Conservation (phyloP, 2,113 vertebrate species). For the Antechinus flavipes region DNA sequence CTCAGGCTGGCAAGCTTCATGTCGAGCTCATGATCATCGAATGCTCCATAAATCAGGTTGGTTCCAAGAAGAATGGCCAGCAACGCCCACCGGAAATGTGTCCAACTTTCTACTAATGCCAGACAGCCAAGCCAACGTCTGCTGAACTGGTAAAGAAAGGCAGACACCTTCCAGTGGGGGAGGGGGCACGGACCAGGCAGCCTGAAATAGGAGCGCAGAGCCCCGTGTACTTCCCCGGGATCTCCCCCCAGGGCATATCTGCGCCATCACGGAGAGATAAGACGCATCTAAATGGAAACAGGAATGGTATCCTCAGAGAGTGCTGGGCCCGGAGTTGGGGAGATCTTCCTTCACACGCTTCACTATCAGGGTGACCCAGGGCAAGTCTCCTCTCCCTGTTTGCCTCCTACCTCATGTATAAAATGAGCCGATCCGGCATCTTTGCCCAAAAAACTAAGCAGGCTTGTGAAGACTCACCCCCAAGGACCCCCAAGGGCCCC, state of each 20-base stretch:
- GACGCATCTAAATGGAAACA: not conserved
- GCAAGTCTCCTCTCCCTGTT: not conserved
- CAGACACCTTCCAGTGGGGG: not conserved
- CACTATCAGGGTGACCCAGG: not conserved
- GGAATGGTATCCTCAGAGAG: not conserved
- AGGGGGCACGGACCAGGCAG: not conserved
- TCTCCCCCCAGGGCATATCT: not conserved
- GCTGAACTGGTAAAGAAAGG: too few species aligned
- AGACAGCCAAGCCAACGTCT: too few species aligned
- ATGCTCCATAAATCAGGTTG: too few species aligned
- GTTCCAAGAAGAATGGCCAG: too few species aligned
- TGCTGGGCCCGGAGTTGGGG: not conserved
- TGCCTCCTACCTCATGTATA: not conserved
- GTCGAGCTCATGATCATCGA: too few species aligned
- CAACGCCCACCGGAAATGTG: too few species aligned
- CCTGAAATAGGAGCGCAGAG: too few species aligned
- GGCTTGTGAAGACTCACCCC: not conserved
- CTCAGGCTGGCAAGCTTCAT: too few species aligned
- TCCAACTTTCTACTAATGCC: too few species aligned
- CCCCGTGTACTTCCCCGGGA: too few species aligned
- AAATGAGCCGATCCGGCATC: not conserved
- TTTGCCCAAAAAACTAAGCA: not conserved
- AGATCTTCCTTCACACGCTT: not conserved
- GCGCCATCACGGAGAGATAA: not conserved
- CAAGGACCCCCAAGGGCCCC: too few species aligned